phyloP scores from a whole-genome alignment of 2,797 vertebrate genomes.

The Muscicapa comitata region DNA sequence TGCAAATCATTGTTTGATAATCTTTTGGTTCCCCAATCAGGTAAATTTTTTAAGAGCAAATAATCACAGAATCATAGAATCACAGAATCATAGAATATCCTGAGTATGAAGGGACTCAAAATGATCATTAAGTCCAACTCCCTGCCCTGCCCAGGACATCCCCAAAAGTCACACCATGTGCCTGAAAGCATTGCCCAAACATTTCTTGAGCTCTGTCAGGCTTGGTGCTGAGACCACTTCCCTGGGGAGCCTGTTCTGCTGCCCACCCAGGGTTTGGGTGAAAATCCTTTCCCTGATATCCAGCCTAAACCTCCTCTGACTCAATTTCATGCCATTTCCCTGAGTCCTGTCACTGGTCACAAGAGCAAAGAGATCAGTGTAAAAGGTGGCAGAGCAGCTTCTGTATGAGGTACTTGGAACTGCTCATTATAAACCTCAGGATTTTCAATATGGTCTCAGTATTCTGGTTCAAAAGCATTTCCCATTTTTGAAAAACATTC shows the following conservation, averaged over 20 bases:
- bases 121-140: no score
- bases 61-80: neutral
- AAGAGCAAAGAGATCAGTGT: accelerated
- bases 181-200: neutral
- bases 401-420: neutral
- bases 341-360: neutral
- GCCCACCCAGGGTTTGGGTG: accelerated
- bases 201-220: neutral
- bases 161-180: neutral
- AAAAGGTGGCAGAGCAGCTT: neutral
- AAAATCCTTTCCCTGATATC: neutral
- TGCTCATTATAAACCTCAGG: neutral
- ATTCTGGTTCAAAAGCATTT: neutral
- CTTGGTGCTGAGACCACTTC: neutral
- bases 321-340: neutral
- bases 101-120: neutral
- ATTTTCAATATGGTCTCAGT: neutral
- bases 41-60: neutral
- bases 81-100: neutral
- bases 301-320: neutral
- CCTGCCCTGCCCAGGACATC: neutral
- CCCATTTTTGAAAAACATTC: neutral
- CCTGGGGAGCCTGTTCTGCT: neutral
- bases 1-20: neutral
- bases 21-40: neutral